These are phyloP conservation scores for Nyctibius bracteatus DNA, from an alignment of 2,113 vertebrate genomes.

Conservation along the genomic window DNA sequence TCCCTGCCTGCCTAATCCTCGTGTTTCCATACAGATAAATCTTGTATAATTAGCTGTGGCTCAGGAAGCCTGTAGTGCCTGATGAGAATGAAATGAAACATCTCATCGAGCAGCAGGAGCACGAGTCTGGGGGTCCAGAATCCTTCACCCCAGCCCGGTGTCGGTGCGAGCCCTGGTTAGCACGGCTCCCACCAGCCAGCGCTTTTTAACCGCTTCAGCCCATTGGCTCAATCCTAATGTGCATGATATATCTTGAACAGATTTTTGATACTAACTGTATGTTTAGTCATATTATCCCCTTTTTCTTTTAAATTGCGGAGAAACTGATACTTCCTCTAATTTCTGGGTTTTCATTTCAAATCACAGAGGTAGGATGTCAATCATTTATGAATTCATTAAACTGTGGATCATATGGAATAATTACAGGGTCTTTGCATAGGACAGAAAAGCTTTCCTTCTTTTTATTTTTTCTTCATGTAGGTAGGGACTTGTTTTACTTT, in stretches of 20 bases:
- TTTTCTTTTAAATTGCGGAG: background rate
- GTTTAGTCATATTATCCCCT: background rate
- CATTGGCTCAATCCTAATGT: rapidly evolving
- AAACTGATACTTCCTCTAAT: too few species aligned
- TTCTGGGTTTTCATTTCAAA: background rate
- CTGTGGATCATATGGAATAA: background rate
- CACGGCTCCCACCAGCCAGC: background rate
- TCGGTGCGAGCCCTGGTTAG: rapidly evolving
- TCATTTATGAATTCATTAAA: background rate
- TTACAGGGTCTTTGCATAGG: background rate
- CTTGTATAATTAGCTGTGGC: slow-evolving; percentile 71
- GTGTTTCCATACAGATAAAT: slow-evolving; percentile 72
- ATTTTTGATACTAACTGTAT: background rate
- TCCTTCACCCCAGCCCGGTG: background rate
- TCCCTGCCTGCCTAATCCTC: slow-evolving; percentile 67
- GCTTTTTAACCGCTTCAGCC: rapidly evolving
- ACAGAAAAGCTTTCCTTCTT: background rate
- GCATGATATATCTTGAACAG: background rate
- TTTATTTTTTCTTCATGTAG: background rate
- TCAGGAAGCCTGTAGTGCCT: slow-evolving; percentile 52
- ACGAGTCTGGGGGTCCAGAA: background rate
- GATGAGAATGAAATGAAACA: slow-evolving; percentile 25
- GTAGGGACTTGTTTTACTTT: background rate
- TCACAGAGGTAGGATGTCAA: background rate
- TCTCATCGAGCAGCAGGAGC: background rate